Base-by-base conservation (phyloP, 1,140 invertebrate species). In the Goniozus legneri region DNA sequence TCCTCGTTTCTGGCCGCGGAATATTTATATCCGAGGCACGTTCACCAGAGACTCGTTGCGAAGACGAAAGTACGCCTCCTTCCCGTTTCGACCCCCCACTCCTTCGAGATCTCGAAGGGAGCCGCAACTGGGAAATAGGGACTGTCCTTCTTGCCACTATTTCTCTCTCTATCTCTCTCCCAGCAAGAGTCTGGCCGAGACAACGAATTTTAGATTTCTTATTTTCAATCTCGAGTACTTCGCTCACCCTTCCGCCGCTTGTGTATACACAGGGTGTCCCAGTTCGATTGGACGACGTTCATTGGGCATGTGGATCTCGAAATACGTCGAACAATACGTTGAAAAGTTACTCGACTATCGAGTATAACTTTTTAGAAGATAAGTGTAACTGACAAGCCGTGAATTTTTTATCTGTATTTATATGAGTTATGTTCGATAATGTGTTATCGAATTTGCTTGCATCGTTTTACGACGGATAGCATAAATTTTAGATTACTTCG, bases 1-100 rank as follows among this genome's bases (percentile, higher is more conserved):
- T 4, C 24, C 24, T 27, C 24, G 24, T 27, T 27, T 27, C 24
- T 27, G 24, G 4, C 24, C 46, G 21, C 34, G 46, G 38, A 56
- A 59, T 59, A 64, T 67, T 66, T 69, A 64, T 64, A 67, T 56
- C 52, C 65, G 52, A 56, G 47, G 54, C 64, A 69, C 67, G 65
- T 67, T 59, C 54, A 32, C 44, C 32, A 38, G 54, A 54, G 56
- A 56, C 24, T 27, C 24, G 24, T 27, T 27, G 24, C 24, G 24
- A 27, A 27, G 24, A 27, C 24, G 24, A 27, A 27, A 10, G 24
- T 27, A 6, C 24, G 4, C 24, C 24, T 6, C 24, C 24, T 27
- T 6, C 24, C 24, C 10, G 24, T 10, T 27, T 10, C n/a, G n/a
- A n/a, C n/a, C n/a, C n/a, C n/a, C n/a, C n/a, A n/a, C n/a, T n/a